phyloP scores from a whole-genome alignment of 2,113 vertebrate genomes.

The Stictonetta naevosa region DNA sequence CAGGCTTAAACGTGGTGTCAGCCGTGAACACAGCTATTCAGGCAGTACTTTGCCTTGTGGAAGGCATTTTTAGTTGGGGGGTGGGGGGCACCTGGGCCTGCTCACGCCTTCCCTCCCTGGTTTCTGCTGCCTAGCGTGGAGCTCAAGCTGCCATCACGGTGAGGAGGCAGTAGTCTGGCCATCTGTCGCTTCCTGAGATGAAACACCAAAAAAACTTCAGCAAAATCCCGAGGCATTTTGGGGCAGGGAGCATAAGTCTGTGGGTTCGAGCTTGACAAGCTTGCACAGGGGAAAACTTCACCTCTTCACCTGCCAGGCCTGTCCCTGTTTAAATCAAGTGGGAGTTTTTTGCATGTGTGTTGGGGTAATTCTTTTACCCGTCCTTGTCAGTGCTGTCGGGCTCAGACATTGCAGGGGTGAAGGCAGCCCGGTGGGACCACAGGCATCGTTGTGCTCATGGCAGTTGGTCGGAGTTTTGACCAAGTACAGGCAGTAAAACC shows the following conservation, averaged over 20 bases:
- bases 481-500: neutral
- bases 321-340: neutral
- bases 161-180: neutral
- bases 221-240: neutral
- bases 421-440: neutral
- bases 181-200: neutral
- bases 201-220: accelerated
- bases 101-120: accelerated
- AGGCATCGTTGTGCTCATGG: neutral
- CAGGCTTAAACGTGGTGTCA: too few species aligned
- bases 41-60: neutral
- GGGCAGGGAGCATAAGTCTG: neutral
- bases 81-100: too few species aligned
- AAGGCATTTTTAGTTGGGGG: neutral
- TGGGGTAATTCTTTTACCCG: too few species aligned
- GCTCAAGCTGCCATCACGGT: neutral
- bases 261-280: neutral
- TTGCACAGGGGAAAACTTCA: neutral
- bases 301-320: neutral
- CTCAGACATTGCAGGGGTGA: neutral
- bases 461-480: neutral
- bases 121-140: neutral
- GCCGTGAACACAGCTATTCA: neutral
- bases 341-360: neutral
- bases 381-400: neutral